phyloP scores from a whole-genome alignment of 2,888 invertebrate species.

The Stenoptilia bipunctidactyla region DNA sequence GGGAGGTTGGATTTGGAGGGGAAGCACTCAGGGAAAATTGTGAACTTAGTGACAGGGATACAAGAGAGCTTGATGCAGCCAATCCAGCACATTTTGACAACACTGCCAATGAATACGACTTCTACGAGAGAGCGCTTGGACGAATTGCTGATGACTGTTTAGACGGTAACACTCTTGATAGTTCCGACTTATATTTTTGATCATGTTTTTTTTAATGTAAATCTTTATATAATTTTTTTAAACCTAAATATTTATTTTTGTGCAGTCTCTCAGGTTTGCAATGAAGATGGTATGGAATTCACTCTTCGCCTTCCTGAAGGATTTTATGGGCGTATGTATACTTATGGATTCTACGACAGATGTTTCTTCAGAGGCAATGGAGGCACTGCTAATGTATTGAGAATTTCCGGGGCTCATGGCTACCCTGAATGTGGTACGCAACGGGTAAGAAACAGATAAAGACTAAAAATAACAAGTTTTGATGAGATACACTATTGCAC shows the following conservation, averaged over 20 bases:
- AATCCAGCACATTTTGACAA: constrained; percentile 89
- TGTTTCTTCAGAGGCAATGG: constrained; percentile 94
- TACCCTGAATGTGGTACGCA: constrained; percentile 95
- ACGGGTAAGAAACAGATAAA: constrained; percentile 61
- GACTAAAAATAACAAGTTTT: neutral
- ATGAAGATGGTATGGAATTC: constrained; percentile 95
- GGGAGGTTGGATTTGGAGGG: constrained; percentile 72
- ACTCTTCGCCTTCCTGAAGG: constrained; percentile 89
- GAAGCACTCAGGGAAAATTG: constrained; percentile 82
- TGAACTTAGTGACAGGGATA: constrained; percentile 89
- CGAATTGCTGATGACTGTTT: constrained; percentile 84
- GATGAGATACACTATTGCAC: neutral
- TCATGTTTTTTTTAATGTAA: neutral
- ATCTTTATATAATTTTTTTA: neutral
- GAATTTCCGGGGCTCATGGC: constrained; percentile 91
- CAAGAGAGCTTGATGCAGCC: constrained; percentile 84
- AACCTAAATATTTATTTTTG: constrained; percentile 10
- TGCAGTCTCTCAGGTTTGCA: constrained; percentile 90
- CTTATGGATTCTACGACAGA: constrained; percentile 90
- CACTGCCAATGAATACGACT: constrained; percentile 83
- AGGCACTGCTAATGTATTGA: constrained; percentile 83
- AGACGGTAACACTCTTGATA: constrained; percentile 73
- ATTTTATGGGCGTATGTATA: constrained; percentile 91
- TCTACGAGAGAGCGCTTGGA: constrained; percentile 83
- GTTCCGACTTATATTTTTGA: neutral